Evolutionary conservation across 2,888 invertebrate genomes (phyloP).

Genomic region (Trichogramma evanescens): DNA sequence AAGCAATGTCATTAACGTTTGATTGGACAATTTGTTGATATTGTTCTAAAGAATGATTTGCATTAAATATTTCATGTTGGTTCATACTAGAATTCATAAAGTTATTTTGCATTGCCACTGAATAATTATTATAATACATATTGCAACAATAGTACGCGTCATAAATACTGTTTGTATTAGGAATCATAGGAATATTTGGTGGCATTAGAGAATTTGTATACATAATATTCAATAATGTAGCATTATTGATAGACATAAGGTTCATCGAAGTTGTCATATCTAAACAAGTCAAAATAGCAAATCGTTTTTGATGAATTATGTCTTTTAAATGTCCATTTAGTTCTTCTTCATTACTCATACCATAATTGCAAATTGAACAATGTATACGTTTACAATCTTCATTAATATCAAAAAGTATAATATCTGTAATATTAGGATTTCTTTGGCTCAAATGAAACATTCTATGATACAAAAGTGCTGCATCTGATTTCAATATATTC

Average conservation of each 20-base stretch:
- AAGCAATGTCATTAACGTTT: conserved; percentile 1
- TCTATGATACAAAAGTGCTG: conserved; percentile 9
- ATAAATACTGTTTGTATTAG: conserved; percentile 9
- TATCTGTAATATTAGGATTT: conserved; percentile 8
- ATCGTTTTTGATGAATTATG: conserved; percentile 11
- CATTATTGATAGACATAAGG: conserved; percentile 1
- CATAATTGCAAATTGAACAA: conserved; percentile 14
- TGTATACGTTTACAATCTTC: conserved; percentile 11
- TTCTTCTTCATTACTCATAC: conserved; percentile 8
- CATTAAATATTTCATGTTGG: not conserved
- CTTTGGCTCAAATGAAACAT: conserved; percentile 19
- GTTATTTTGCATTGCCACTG: conserved; percentile 5
- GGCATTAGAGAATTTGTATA: conserved; percentile 4
- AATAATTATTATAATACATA: conserved; percentile 1
- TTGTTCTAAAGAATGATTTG: conserved; percentile 6
- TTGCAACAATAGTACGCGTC: conserved; percentile 4
- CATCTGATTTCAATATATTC: conserved; percentile 7
- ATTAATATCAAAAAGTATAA: conserved; percentile 14
- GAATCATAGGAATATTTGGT: not conserved
- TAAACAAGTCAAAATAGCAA: conserved; percentile 5
- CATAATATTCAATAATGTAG: conserved; percentile 7
- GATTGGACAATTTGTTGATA: conserved; percentile 2
- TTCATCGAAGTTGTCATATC: conserved; percentile 3
- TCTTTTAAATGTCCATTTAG: conserved; percentile 13
- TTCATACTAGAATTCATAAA: conserved; percentile 1